Evolutionary conservation across 2,888 invertebrate genomes (phyloP).

Genomic region (Oscheius sp.): DNA sequence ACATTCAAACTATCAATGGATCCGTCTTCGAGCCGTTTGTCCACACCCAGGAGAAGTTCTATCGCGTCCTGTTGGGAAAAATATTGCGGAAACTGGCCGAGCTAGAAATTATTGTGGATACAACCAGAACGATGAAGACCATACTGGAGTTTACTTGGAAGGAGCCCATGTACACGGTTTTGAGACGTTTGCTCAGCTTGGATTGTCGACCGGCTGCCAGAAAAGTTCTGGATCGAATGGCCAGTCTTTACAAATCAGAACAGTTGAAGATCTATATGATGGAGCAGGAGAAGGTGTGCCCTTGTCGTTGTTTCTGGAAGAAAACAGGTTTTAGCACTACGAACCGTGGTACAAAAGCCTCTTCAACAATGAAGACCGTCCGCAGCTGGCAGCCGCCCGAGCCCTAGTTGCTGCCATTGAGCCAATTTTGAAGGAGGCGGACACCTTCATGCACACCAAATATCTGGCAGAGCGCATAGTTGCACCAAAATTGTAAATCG

Average conservation of each 20-base stretch:
- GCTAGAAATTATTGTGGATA: constrained; percentile 42
- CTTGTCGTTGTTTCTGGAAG: neutral
- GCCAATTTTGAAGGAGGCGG: constrained; percentile 44
- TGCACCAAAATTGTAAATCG: neutral
- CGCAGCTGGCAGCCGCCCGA: neutral
- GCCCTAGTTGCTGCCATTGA: constrained; percentile 36
- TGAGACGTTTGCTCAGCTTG: constrained; percentile 12
- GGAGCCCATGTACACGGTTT: constrained; percentile 43
- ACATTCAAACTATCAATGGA: constrained; percentile 22
- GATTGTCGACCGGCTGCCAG: constrained; percentile 27
- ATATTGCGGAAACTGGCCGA: constrained; percentile 52
- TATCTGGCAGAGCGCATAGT: constrained; percentile 35
- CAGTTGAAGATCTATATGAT: neutral
- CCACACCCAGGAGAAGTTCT: constrained; percentile 49
- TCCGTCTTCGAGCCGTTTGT: constrained; percentile 43
- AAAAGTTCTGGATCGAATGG: constrained; percentile 18
- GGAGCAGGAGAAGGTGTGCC: constrained; percentile 4
- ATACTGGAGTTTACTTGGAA: constrained; percentile 54
- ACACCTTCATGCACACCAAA: constrained; percentile 43
- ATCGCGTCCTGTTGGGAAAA: constrained; percentile 57
- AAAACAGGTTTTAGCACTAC: constrained; percentile 21
- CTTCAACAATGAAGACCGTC: constrained; percentile 9
- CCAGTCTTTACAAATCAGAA: constrained; percentile 14
- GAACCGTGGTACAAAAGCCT: constrained; percentile 35
- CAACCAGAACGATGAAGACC: constrained; percentile 34